These are phyloP conservation scores for Platypus cylindrus DNA, from an alignment of 2,888 invertebrate genomes.

Conservation along the genomic window DNA sequence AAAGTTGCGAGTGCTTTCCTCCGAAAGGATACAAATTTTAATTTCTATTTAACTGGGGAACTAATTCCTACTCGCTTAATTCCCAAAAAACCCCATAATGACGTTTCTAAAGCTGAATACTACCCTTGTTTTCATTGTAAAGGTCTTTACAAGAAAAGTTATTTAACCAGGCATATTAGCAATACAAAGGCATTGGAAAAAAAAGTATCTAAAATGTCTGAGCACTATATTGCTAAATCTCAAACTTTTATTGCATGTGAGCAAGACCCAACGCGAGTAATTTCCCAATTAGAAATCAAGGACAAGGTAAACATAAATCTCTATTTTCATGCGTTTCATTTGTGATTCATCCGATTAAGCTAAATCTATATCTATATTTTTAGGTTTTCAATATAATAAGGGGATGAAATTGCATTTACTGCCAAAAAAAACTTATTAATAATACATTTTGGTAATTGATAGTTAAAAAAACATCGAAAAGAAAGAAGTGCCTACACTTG, in stretches of 20 bases:
- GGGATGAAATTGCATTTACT: slow-evolving; percentile 1
- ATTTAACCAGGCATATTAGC: background rate
- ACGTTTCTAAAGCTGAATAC: background rate
- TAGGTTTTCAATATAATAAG: slow-evolving; percentile 1
- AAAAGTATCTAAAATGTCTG: background rate
- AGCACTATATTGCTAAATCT: background rate
- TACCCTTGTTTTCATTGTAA: slow-evolving; percentile 1
- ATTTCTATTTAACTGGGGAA: slow-evolving; percentile 9
- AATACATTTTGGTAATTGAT: background rate
- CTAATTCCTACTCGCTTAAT: slow-evolving; percentile 6
- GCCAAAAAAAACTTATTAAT: slow-evolving; percentile 2
- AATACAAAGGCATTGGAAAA: background rate
- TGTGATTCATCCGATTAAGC: background rate
- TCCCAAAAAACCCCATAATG: background rate
- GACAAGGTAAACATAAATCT: slow-evolving; percentile 5
- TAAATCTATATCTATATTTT: background rate
- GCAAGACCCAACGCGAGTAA: slow-evolving; percentile 7
- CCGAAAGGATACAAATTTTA: slow-evolving; percentile 13
- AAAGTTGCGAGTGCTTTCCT: slow-evolving; percentile 5
- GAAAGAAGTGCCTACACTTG: slow-evolving; percentile 11
- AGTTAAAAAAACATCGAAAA: slow-evolving; percentile 11
- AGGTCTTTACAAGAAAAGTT: background rate
- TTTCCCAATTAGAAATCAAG: slow-evolving; percentile 11
- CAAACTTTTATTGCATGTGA: slow-evolving; percentile 3
- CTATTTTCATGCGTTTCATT: background rate